Percentiles rank a stretch among this genome's conserved stretches.
Conservation (phyloP, 2,113 vertebrate genomes). For the Atractosteus spatula region DNA sequence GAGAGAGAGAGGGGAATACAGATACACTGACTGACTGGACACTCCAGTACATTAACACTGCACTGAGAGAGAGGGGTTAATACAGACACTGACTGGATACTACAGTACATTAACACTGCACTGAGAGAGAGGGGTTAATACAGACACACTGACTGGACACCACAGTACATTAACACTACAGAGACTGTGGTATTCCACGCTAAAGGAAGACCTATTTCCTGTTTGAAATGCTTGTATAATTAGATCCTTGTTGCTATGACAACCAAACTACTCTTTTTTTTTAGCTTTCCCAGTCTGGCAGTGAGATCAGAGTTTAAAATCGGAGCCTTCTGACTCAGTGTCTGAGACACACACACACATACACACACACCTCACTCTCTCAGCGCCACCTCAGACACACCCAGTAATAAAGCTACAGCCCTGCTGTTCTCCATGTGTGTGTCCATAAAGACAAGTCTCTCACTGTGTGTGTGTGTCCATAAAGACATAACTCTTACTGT, state of each 20-base stretch:
- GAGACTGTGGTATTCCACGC: neutral
- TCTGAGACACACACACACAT: neutral
- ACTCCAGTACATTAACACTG: too few species aligned
- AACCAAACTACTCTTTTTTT: conserved; percentile 11
- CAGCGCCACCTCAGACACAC: neutral
- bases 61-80: too few species aligned
- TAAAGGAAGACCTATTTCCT: conserved; percentile 23
- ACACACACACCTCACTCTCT: neutral
- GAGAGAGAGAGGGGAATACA: too few species aligned
- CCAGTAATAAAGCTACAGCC: neutral
- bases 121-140: too few species aligned
- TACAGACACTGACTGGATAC: too few species aligned
- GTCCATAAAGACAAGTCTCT: neutral
- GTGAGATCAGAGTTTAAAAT: conserved; percentile 17
- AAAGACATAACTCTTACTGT: too few species aligned
- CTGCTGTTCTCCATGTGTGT: too few species aligned
- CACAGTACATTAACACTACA: too few species aligned
- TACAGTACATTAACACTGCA: too few species aligned
- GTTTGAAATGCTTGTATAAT: conserved; percentile 30
- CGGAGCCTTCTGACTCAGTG: conserved; percentile 11
- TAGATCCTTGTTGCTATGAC: conserved; percentile 23
- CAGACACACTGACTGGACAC: too few species aligned
- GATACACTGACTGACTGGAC: too few species aligned
- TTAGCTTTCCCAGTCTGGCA: neutral
- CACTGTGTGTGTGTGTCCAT: neutral